Evolutionary conservation across 2,113 vertebrate species (phyloP), one percentile per base, ranked within the genome.

Genomic region (Ameiurus melas): DNA sequence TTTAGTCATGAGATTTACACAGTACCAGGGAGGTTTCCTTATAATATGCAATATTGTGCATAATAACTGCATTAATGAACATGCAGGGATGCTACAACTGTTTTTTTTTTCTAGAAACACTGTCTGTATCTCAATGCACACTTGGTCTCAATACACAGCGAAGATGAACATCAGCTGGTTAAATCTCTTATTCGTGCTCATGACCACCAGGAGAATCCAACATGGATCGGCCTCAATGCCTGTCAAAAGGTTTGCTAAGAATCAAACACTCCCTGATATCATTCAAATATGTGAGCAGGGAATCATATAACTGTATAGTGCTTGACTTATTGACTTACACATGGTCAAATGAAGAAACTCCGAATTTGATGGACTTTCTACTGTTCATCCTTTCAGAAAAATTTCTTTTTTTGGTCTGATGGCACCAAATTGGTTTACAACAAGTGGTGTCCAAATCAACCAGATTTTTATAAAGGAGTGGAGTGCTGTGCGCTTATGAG

Each of bases 401-500:
- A 14, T 22, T 10, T 14, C 1, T 87, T 66, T 30, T 12, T 83
- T 60, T 87, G 86, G 80, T 83, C 86, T 57, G 86, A 87, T 51
- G 80, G 86, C 19, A 73, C 79, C 22, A 71, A 60, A 60, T 36
- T 57, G 0, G 5, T 0, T 10, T 87, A n/a, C 60, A 36, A 12
- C 36, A 70, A 43, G 7, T 87, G 86, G 78, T 43, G 43, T 73
- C 8, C 13, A 4, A 5, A 6, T n/a, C 19, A 87, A 10, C 86
- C 86, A 13, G 57, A 70, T 22, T 5, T 22, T 39, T 0, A 39
- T 1, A 39, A 1, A 16, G 17, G 19, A 36, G n/a, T n/a, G n/a
- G 86, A 87, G 66, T 71, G 78, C 79, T 87, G 86, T 83, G 86
- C 60, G 14, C 86, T 73, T 12, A 71, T 57, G 5, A 87, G 83